Evolutionary conservation across 2,888 invertebrate species (phyloP), one percentile per base, ranked within the genome.

Genomic region (Stegophylla sp.): DNA sequence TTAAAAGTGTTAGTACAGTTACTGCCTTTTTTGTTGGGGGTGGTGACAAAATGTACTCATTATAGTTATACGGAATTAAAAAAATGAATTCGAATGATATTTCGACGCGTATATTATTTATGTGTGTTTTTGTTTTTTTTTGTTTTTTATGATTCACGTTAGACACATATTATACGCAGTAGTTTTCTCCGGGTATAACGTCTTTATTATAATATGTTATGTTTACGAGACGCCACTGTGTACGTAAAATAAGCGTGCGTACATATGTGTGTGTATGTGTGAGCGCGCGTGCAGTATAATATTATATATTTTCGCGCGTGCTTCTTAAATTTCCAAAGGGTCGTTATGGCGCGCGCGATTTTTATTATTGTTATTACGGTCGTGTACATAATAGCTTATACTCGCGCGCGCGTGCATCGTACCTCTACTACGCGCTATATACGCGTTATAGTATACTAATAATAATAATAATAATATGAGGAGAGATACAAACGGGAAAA

Each of bases 341-440:
- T 51, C 48, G 51, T 69, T 69, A 69, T 51, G 69, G 34, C 48
- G 48, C 28, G 10, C 12, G 20, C 69, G 51, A 69, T 69, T 69
- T 69, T 69, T 69, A 69, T 69, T 69, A 69, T 69, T 69, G 67
- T 69, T 69, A 48, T 69, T 69, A 69, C n/a, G 67, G 67, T 51
- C 12, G 34, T 72, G 34, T 34, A 34, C 34, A 28, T n/a, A n/a
- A n/a, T n/a, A n/a, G 13, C 34, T 3, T 34, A 7, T 7, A 34
- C 34, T 34, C 34, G 7, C 26, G 23, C 59, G 28, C 26, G 59
- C 28, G 59, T 34, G 7, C 59, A 12, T 23, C 59, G 20, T 59
- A 23, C 26, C 48, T 48, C 12, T 48, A 48, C 12, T 48, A n/a
- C 48, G 15, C 3, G 13, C 15, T n/a, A 43, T 43, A 23, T 43